phyloP scores from a whole-genome alignment of 2,888 invertebrate genomes.

The Sarcophaga caerulescens region DNA sequence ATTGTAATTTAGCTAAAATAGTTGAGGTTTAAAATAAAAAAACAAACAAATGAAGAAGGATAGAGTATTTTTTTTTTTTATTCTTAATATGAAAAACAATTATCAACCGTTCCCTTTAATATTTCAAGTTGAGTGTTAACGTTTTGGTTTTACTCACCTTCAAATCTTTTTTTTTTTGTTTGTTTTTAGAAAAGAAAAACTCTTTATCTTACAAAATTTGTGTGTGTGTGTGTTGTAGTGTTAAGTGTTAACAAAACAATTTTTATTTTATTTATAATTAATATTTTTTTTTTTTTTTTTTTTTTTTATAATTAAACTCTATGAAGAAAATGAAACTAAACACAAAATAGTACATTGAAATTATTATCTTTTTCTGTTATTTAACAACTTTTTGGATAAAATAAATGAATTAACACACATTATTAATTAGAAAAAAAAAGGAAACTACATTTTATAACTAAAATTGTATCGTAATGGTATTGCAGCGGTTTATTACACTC shows the following conservation, averaged over 20 bases:
- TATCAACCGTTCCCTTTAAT: constrained; percentile 31
- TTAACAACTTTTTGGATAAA: constrained; percentile 50
- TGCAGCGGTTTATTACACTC: constrained; percentile 72
- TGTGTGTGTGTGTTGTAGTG: constrained; percentile 33
- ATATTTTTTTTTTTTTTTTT: constrained; percentile 35
- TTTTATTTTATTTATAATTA: constrained; percentile 34
- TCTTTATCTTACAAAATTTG: constrained; percentile 8
- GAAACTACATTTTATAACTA: constrained; percentile 58
- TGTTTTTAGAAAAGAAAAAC: constrained; percentile 43
- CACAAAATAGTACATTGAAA: constrained; percentile 30
- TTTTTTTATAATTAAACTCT: constrained; percentile 35
- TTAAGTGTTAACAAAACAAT: constrained; percentile 53
- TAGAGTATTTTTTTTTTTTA: constrained; percentile 81
- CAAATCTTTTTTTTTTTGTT: neutral
- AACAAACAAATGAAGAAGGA: constrained; percentile 83
- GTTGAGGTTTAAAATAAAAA: neutral
- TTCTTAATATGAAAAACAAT: neutral
- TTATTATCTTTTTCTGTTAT: constrained; percentile 45
- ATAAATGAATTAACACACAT: constrained; percentile 54
- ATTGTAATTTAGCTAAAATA: neutral
- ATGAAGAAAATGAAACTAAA: constrained; percentile 38
- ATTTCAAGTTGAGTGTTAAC: constrained; percentile 24
- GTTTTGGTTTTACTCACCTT: constrained; percentile 49
- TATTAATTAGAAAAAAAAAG: constrained; percentile 50
- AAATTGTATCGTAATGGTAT: constrained; percentile 59